Conservation (phyloP, 30 jellyfish, hydroid and myxozoan genomes). For the Nemopilema nomurai region DNA sequence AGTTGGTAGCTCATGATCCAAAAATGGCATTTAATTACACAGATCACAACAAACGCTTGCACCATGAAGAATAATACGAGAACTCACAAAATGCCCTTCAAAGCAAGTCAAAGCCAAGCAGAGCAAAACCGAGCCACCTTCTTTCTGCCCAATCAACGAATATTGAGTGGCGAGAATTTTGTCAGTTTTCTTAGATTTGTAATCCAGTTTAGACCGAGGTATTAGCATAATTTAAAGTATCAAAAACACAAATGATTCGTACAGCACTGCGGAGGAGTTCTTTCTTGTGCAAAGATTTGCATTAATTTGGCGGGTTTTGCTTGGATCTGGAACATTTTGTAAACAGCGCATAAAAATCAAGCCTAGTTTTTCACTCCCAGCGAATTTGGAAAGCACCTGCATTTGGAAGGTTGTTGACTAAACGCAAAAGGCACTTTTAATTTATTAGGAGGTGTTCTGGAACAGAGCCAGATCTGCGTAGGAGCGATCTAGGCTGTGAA, state of each 20-base stretch:
- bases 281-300: neutral
- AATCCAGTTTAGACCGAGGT: constrained; percentile 10
- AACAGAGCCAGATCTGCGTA: neutral
- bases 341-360: neutral
- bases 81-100: too few relatives aligned
- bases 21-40: too few relatives aligned
- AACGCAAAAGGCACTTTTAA: neutral
- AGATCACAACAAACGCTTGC: too few relatives aligned
- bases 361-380: neutral
- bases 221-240: neutral
- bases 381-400: neutral
- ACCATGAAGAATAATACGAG: too few relatives aligned
- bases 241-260: neutral
- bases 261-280: neutral
- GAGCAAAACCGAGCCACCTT: neutral
- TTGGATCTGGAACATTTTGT: neutral
- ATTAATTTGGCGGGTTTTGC: neutral
- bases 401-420: neutral
- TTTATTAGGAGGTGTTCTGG: neutral
- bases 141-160: constrained; percentile 1
- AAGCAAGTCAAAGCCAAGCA: neutral
- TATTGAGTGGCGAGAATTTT: neutral
- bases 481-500: neutral
- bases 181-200: neutral
- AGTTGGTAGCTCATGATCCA: too few relatives aligned